These are phyloP conservation scores for Cyaniris semiargus DNA, from an alignment of 2,888 invertebrate genomes.

Conservation along the genomic window DNA sequence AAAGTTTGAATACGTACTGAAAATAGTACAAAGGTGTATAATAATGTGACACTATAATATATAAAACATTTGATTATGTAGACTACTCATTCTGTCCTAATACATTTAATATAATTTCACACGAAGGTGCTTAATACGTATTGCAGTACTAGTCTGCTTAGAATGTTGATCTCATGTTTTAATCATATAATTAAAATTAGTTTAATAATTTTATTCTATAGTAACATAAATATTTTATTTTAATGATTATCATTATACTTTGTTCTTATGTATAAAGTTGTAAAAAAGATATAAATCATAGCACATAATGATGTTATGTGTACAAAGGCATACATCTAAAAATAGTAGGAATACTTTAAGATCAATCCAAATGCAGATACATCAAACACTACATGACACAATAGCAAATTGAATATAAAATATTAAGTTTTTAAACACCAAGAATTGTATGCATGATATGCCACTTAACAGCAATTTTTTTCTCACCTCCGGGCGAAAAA, in stretches of 20 bases:
- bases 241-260: conserved; percentile 8
- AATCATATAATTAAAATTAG: conserved; percentile 3
- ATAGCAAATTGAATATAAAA: conserved; percentile 8
- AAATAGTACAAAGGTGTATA: conserved; percentile 59
- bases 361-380: conserved; percentile 27
- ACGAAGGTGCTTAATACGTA: conserved; percentile 3
- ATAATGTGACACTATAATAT: conserved; percentile 46
- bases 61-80: conserved; percentile 31
- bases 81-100: conserved; percentile 23
- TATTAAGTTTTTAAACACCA: not conserved
- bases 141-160: conserved; percentile 21
- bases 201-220: conserved; percentile 11
- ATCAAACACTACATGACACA: conserved; percentile 14
- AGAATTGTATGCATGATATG: not conserved
- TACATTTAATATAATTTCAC: conserved; percentile 24
- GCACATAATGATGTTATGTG: conserved; percentile 16
- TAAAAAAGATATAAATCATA: conserved; percentile 21
- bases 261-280: conserved; percentile 17
- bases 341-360: conserved; percentile 28
- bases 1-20: conserved; percentile 44
- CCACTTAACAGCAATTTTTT: not conserved
- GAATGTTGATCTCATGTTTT: conserved; percentile 21
- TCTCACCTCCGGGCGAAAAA: no score
- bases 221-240: conserved; percentile 26
- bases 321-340: conserved; percentile 29